Evolutionary conservation across 2,888 invertebrate species (phyloP), one percentile per base, ranked within the genome.

Genomic region (Dryococelus australis): DNA sequence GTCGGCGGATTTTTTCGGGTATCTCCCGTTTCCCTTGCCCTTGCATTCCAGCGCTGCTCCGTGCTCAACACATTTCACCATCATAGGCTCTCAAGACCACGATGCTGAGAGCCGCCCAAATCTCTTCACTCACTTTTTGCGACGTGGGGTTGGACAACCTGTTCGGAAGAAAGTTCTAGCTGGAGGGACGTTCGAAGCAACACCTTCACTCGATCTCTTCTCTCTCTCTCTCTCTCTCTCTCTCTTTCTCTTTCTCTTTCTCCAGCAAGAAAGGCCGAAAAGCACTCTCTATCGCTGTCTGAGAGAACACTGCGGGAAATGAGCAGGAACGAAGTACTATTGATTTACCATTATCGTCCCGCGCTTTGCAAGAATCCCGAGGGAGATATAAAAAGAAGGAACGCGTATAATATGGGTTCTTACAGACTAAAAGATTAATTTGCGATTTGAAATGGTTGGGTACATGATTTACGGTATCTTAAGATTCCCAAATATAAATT

Each of bases 291-390:
- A 1, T 65, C 65, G 8, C 65, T 65, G 65, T 65, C 65, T 65
- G n/a, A 10, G 65, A 65, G n/a, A 16, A 65, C 65, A 20, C 65
- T 9, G 65, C 65, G n/a, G 65, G 65, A 65, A 65, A 65, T 65
- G 65, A 65, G 65, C 65, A n/a, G 65, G 65, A 65, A 65, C 65
- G 65, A 65, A 65, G 65, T 65, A 10, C 65, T 65, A 65, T 65
- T 65, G 65, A 65, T 65, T 65, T 65, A 16, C 65, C 65, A 65
- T 65, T 65, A 65, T 65, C 65, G 65, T 65, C 24, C 65, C 65
- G 20, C 65, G 65, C 65, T 65, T 65, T 20, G 8, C 65, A 20
- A 20, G 65, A n/a, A n/a, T 65, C 65, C n/a, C 65, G 65, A 65
- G 65, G n/a, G 65, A 65, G 65, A 65, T n/a, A n/a, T 12, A 65